Evolutionary conservation across 2,797 vertebrate species (phyloP), one percentile per base, ranked within the genome.

Genomic region (Eulemur coronatus): DNA sequence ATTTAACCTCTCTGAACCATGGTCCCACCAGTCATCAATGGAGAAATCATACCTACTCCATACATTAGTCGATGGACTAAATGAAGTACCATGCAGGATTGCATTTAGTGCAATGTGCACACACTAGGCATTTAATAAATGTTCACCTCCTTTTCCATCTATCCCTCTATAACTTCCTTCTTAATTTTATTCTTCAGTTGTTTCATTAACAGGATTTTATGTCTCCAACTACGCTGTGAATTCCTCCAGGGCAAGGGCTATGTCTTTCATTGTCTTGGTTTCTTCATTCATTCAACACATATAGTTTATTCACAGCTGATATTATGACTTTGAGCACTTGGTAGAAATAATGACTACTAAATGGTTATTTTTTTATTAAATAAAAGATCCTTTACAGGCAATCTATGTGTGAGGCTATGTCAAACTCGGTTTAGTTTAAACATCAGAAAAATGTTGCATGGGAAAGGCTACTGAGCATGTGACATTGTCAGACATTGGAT

Each of bases 341-440:
- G 76, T 84, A 67, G 76, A 72, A 92, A 80, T 38, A 72, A 85
- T 69, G 70, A 97, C 61, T 84, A 87, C 13, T 35, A 90, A 10
- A 43, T 52, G 22, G 15, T 12, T 69, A 24, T 12, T 46, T 89
- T 65, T 78, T 63, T 84, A 26, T 0, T 57, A 67, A 67, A 57
- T 5, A 73, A 85, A 57, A 91, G 26, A n/a, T 33, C 48, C 38
- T 92, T 92, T 26, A 22, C 41, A 82, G 73, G 78, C 59, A 33
- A 35, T 41, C 43, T 55, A 41, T 13, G 46, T 75, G 50, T 89
- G 70, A 94, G 48, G 52, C 43, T 93, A 38, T 87, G 80, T 81
- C 90, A 87, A 73, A 79, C 9, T 91, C 43, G 12, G 73, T 96
- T 97, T 94, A 67, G 73, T 96, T 97, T 92, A 69, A 61, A 85